Conservation (phyloP, 2,888 invertebrate species). For the Cryptosula pallasiana region DNA sequence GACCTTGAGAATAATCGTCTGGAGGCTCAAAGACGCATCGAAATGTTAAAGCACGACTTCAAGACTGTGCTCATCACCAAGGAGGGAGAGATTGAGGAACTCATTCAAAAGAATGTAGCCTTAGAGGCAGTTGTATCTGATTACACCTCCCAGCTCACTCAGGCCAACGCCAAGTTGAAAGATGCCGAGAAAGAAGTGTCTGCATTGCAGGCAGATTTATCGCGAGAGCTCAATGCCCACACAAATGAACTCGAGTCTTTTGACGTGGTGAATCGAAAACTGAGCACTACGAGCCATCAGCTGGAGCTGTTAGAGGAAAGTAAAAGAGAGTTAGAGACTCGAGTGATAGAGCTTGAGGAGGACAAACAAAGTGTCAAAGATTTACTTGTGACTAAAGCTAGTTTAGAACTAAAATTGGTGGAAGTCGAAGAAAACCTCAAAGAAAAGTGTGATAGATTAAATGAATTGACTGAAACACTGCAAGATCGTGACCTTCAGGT, state of each 20-base stretch:
- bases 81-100: constrained; percentile 10
- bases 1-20: neutral
- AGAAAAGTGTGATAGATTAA: neutral
- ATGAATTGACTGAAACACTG: neutral
- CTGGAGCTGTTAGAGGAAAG: neutral
- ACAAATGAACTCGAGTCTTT: neutral
- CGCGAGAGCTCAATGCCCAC: neutral
- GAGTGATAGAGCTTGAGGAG: neutral
- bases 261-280: neutral
- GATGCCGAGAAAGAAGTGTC: neutral
- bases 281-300: neutral
- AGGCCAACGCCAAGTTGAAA: neutral
- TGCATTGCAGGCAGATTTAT: neutral
- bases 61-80: neutral
- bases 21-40: constrained; percentile 6
- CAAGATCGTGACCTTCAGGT: neutral
- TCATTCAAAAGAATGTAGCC: neutral
- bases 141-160: neutral
- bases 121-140: neutral
- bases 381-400: neutral
- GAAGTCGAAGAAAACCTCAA: neutral
- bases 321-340: neutral
- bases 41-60: neutral
- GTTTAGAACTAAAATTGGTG: neutral
- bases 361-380: neutral